Conservation (phyloP, 2,113 vertebrate species). For the Anguilla japonica region DNA sequence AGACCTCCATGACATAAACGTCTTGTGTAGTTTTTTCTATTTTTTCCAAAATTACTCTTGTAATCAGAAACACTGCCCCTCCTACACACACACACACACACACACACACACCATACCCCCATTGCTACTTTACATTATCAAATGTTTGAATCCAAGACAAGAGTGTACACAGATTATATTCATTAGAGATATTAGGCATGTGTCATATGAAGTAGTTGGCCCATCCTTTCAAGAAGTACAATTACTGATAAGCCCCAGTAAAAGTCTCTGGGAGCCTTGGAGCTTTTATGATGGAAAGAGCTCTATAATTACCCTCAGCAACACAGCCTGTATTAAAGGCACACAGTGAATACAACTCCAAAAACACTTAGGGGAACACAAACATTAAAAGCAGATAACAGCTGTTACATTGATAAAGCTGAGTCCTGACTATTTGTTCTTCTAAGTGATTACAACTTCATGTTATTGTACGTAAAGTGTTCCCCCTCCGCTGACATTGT, state of each 20-base stretch:
- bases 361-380: not conserved
- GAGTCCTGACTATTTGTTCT: not conserved
- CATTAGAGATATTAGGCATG: not conserved
- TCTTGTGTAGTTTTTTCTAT: too few relatives aligned
- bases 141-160: too few relatives aligned
- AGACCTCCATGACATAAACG: too few relatives aligned
- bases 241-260: slow-evolving; percentile 1
- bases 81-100: too few relatives aligned
- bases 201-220: not conserved
- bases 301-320: not conserved
- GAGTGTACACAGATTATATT: not conserved
- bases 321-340: not conserved
- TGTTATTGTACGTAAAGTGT: not conserved
- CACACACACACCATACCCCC: too few relatives aligned
- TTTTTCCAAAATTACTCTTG: too few relatives aligned
- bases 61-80: too few relatives aligned
- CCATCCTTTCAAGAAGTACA: not conserved
- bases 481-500: not conserved
- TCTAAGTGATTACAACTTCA: not conserved
- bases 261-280: not conserved
- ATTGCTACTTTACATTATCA: too few relatives aligned
- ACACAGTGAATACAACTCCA: not conserved
- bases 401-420: not conserved
- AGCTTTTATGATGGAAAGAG: not conserved
- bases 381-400: not conserved